Evolutionary conservation across 2,797 vertebrate genomes (phyloP), one percentile per base, ranked within the genome.

Genomic region (Urosaurus nigricauda): DNA sequence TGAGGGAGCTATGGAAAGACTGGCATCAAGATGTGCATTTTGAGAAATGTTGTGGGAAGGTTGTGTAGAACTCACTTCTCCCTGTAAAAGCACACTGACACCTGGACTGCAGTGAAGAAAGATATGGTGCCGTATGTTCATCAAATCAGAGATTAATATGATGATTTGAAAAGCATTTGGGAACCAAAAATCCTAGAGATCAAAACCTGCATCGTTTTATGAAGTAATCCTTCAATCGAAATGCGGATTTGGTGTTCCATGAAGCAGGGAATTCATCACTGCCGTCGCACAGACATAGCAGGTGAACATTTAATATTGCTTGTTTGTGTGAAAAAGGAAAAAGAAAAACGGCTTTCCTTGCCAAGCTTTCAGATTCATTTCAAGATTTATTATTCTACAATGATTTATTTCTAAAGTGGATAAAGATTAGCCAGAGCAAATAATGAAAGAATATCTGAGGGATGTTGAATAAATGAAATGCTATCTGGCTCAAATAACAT

Each of bases 101-200:
- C 17, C 2, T 24, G 14, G 5, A 8, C 63, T 82, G 11, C 53
- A 40, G 91, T 89, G 24, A 60, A 90, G 89, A 84, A 83, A 86
- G n/a, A 91, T 84, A 29, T 43, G 90, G 29, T 83, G 58, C 88
- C 83, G 4, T 88, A 70, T 63, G 92, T 83, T 94, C 88, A 93
- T 81, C 40, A 88, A 91, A 84, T 78, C 79, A 68, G 84, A 92
- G 84, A 88, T 87, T 71, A 92, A 93, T 63, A 87, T 26, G 56
- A 24, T 88, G 40, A 82, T 91, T 93, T 93, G 86, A 92, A 93
- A 92, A 92, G 24, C 35, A 74, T 7, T 0, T 58, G 8, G 17
- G 63, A 92, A 94, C 85, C 90, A 85, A 85, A 91, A 53, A 4
- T 35, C 81, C 90, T 73, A 71, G 92, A 91, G 90, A 93, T 74